phyloP scores from a whole-genome alignment of 2,797 vertebrate genomes.

The Aplochiton taeniatus region DNA sequence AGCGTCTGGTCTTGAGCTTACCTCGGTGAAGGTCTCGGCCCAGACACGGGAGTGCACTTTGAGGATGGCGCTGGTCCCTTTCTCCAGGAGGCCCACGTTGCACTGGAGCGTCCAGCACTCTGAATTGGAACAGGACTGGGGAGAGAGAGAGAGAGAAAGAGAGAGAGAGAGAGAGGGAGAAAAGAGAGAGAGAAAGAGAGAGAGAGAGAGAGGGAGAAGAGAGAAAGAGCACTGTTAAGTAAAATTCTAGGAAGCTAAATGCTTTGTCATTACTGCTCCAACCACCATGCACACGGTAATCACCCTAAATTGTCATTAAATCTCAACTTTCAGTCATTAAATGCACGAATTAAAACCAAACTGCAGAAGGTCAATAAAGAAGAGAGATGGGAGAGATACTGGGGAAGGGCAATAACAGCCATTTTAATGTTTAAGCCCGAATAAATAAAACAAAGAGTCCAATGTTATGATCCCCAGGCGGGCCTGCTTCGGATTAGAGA shows the following conservation, averaged over 20 bases:
- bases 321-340: not conserved
- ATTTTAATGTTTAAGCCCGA: conserved; percentile 49
- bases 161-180: not conserved
- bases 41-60: conserved; percentile 83
- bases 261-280: not conserved
- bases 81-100: conserved; percentile 80
- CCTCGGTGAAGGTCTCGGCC: conserved; percentile 85
- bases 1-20: conserved; percentile 54
- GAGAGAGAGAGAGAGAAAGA: not conserved
- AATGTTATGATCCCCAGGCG: conserved; percentile 64
- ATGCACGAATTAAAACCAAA: conserved; percentile 7
- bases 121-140: conserved; percentile 81
- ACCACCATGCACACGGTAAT: not conserved
- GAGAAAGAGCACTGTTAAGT: not conserved
- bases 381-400: conserved; percentile 2
- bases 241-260: not conserved
- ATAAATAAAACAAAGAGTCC: conserved; percentile 67
- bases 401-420: conserved; percentile 27
- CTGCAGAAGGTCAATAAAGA: conserved; percentile 21
- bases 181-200: not conserved
- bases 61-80: conserved; percentile 81
- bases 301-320: conserved; percentile 6
- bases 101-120: conserved; percentile 87
- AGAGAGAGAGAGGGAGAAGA: not conserved
- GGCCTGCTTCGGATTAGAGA: conserved; percentile 74